Evolutionary conservation across 2,888 invertebrate genomes (phyloP), one percentile per base, ranked within the genome.

Genomic region (Timandra comae): DNA sequence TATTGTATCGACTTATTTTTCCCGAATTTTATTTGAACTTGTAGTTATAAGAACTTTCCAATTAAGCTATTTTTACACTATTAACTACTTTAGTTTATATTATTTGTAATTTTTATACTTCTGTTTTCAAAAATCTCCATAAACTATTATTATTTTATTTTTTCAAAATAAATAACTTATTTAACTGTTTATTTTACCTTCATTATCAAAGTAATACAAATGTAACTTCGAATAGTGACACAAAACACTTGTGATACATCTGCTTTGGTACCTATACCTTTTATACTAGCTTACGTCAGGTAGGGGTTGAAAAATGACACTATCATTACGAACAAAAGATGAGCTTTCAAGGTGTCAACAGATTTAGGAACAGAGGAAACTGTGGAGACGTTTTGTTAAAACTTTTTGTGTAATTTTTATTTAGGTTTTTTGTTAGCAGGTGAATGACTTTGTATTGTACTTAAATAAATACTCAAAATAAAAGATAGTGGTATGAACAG

Each of bases 291-390:
- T 16, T 35, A 38, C 12, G 21, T 38, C 36, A 46, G 47, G 69
- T 61, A 68, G 77, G 81, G 81, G 76, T 45, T 80, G 77, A 81
- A 70, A 72, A 64, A 84, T 81, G 46, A 50, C 27, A 24, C 12
- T 52, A 16, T 68, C 74, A 76, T 81, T 79, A 78, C 44, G 26
- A 23, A 52, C 45, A 78, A 75, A 62, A 66, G 69, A 68, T 41
- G 60, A 69, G 61, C 66, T 70, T 66, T 74, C 77, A 82, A 81
- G 79, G 79, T 63, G 57, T 42, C 52, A 35, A 32, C 44, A 41
- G 52, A 49, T 46, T 49, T 46, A 33, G 29, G 57, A 22, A 52
- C 59, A 63, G 27, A 35, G 40, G 38, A 31, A 33, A 25, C 32
- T 3, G 35, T 72, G 41, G 79, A 74, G 69, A 25, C 11, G 58